Base-by-base conservation (phyloP, 2,888 invertebrate genomes). In the Ophion costatus region DNA sequence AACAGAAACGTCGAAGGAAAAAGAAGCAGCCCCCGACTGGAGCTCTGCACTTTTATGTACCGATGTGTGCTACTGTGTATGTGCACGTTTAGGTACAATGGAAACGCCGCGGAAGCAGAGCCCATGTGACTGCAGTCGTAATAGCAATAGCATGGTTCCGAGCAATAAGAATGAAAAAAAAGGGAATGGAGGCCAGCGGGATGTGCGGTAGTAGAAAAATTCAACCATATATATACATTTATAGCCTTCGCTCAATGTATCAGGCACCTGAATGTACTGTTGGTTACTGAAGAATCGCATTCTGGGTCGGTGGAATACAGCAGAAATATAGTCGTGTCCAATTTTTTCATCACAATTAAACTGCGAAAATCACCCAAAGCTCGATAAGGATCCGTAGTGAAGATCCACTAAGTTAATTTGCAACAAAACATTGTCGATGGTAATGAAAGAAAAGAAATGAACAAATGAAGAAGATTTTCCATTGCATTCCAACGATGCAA, bases 41-140 rank as follows among this genome's bases (percentile, higher is more conserved):
- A 71, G 80, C 73, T 63, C 45, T 66, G 75, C 67, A 61, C n/a
- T 66, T 71, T 56, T 64, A 76, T 79, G 42, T 59, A 38, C 42
- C 56, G 4, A 56, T n/a, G 59, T 24, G 59, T 29, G 17, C 51
- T 5, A 51, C 51, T 51, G 51, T 17, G 51, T 51, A 22, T 77
- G 67, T 63, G 61, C 66, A 76, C 38, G n/a, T 38, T 11, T 45
- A n/a, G 17, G 3, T 63, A 63, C 57, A 74, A 56, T 70, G 59
- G 57, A 75, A 75, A 75, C 63, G 69, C 29, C 70, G 63, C 20
- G 20, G 56, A 14, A 63, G 42, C 73, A 29, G 20, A 71, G 67
- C 45, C 14, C 57, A 20, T 74, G 38, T 56, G 42, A 80, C 67
- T 78, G 66, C 63, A 42, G 67, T 79, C 57, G 71, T 76, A 85